Evolutionary conservation across 2,113 vertebrate genomes (phyloP).

Genomic region (Heterotis niloticus): DNA sequence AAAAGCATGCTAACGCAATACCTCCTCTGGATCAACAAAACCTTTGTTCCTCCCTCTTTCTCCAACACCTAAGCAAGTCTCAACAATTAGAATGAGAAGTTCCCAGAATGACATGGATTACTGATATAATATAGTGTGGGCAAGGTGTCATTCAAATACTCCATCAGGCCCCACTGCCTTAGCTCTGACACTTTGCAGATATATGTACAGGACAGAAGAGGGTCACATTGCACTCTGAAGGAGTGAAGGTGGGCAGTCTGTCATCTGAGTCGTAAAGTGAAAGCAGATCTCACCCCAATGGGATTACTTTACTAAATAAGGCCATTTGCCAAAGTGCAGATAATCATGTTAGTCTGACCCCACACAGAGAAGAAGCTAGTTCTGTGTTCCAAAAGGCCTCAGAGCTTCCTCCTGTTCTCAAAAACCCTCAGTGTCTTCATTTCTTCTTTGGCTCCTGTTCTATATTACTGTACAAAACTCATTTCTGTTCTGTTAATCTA

Average conservation of each 20-base stretch:
- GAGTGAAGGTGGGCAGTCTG: neutral
- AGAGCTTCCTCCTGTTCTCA: constrained; percentile 1
- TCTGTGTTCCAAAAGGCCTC: neutral
- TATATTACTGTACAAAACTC: neutral
- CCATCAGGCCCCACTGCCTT: too few species aligned
- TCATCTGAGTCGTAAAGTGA: neutral
- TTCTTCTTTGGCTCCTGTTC: neutral
- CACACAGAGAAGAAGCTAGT: neutral
- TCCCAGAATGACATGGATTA: neutral
- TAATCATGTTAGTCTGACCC: constrained; percentile 1
- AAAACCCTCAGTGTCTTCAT: neutral
- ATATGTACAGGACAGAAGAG: neutral
- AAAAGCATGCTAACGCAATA: too few species aligned
- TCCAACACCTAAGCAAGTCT: too few species aligned
- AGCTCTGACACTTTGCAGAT: neutral
- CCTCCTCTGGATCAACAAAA: too few species aligned
- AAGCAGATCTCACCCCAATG: neutral
- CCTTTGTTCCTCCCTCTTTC: too few species aligned
- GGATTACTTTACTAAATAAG: constrained; percentile 15
- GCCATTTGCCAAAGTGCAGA: constrained; percentile 20
- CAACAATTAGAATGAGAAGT: neutral
- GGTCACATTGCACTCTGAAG: neutral
- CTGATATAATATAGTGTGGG: too few species aligned
- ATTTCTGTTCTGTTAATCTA: neutral
- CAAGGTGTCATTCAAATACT: neutral